Evolutionary conservation across 2,113 vertebrate genomes (phyloP).

Genomic region (Cryptotis parvus): DNA sequence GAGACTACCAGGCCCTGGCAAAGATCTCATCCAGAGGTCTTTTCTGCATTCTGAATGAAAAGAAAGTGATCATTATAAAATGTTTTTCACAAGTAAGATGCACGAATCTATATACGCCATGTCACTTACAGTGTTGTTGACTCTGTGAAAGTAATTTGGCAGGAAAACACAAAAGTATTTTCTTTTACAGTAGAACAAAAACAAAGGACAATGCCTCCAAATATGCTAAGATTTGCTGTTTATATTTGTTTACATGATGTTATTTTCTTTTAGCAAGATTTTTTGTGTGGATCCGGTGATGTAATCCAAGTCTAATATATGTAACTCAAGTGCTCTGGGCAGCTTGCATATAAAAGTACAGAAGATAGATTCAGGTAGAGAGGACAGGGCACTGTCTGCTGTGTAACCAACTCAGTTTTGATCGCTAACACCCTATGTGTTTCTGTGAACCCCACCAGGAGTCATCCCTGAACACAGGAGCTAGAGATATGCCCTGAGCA

Average conservation of each 20-base stretch:
- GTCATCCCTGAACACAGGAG: no score
- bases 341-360: background rate
- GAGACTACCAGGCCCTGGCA: no score
- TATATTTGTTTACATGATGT: background rate
- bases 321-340: no score
- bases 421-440: no score
- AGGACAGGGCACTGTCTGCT: no score
- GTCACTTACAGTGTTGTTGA: background rate
- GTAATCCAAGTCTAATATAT: no score
- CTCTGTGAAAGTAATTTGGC: background rate
- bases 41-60: conserved; percentile 68
- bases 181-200: background rate
- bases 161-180: background rate
- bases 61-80: conserved; percentile 76
- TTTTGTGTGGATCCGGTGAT: background rate
- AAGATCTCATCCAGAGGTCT: conserved; percentile 66
- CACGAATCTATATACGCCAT: background rate
- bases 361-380: background rate
- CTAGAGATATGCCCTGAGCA: no score
- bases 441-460: no score
- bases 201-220: background rate
- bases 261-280: background rate
- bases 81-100: conserved; percentile 63
- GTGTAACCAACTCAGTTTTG: no score
- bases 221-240: background rate